Conservation (phyloP, 1,140 invertebrate species). For the Pseudomyrmex sp. region DNA sequence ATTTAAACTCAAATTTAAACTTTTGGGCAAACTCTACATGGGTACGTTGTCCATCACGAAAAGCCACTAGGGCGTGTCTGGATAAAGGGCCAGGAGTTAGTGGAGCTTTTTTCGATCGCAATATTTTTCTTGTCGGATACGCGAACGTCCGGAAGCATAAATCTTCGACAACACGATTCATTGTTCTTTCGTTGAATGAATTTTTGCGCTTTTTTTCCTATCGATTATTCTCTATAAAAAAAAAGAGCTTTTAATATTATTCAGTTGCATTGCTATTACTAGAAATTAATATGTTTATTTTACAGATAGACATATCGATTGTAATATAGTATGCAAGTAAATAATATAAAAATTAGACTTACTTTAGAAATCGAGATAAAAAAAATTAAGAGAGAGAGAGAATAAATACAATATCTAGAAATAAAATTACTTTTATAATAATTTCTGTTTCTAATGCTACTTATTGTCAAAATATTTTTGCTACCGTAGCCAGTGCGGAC, state of each 20-base stretch:
- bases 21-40: conserved; percentile 50
- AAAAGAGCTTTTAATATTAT: background rate
- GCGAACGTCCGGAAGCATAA: conserved; percentile 47
- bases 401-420: background rate
- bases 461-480: background rate
- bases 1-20: conserved; percentile 59
- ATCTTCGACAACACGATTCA: conserved; percentile 31
- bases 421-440: too few relatives aligned
- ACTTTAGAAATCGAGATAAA: background rate
- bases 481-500: background rate
- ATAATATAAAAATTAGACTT: background rate
- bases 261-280: background rate
- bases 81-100: conserved; percentile 42
- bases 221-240: conserved; percentile 23
- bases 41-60: conserved; percentile 51
- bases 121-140: conserved; percentile 53
- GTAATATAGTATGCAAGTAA: background rate
- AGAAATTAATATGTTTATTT: background rate
- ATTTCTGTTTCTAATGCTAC: background rate
- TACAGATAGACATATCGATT: background rate
- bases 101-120: conserved; percentile 45
- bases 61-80: conserved; percentile 51
- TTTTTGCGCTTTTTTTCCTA: conserved; percentile 9
- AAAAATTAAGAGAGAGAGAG: background rate
- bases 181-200: conserved; percentile 12